Evolutionary conservation across 2,797 vertebrate genomes (phyloP), one percentile per base, ranked within the genome.

Genomic region (Bradypodion pumilum): DNA sequence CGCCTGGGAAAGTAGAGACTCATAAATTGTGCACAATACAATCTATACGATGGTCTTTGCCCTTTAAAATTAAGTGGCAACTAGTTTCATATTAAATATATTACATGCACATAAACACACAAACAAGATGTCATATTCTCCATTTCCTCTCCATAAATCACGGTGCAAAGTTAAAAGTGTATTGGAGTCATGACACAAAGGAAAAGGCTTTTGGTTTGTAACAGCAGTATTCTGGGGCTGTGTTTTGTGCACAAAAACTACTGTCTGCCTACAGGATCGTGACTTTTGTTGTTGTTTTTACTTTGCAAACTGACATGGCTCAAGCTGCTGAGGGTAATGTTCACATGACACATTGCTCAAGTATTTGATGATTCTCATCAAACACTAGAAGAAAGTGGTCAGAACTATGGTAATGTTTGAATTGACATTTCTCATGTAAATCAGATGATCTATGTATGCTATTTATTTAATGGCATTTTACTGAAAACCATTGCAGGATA

Each of bases 81-180:
- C 89, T 85, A 91, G 86, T 83, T 94, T 92, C 89, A 81, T 91
- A 94, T 92, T 93, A 92, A 93, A 92, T 89, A 90, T 91, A 93
- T 90, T 92, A 89, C 87, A 85, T 81, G 89, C 78, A 84, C 81
- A 90, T 91, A 86, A 85, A 80, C 90, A 88, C 89, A 92, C 83
- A 93, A 94, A 92, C 91, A 91, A 92, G 91, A 92, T 92, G 92
- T 89, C 91, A 88, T 91, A 92, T 86, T 91, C 92, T 91, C 88
- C 60, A n/a, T 82, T 93, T 92, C 92, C 91, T 92, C 87, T 56
- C 29, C 86, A 78, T 91, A 93, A 93, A 91, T 87, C 87, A 87
- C 84, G 46, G 9, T 32, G 74, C 72, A 81, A 12, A 86, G 83
- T 80, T 89, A 90, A 0, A 89, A 88, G 27, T 73, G 44, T 0